Percentiles rank a stretch among this genome's conserved stretches.
These are phyloP conservation scores for Addax nasomaculatus DNA, from an alignment of 2,113 vertebrate genomes.

Conservation along the genomic window DNA sequence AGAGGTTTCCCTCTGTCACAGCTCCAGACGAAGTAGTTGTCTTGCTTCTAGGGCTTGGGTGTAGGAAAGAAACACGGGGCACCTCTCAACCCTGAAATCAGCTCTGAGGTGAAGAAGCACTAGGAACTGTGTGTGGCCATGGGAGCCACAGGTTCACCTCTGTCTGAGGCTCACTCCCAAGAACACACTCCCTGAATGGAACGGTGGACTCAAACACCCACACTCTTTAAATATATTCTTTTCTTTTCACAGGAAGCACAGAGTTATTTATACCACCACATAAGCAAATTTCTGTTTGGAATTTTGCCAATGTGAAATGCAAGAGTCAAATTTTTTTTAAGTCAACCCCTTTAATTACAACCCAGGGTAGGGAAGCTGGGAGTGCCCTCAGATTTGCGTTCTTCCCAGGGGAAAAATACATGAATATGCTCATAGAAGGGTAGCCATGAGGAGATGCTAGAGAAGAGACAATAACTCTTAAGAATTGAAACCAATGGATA, in stretches of 20 bases:
- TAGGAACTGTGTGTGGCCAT: too few relatives aligned
- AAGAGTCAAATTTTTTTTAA: background rate
- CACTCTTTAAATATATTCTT: background rate
- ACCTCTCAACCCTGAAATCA: background rate
- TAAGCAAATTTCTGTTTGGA: background rate
- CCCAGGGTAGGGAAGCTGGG: background rate
- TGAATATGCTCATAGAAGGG: background rate
- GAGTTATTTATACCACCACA: background rate
- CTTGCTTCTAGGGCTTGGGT: background rate
- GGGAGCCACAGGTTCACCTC: background rate
- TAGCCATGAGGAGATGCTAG: background rate
- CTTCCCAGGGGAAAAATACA: background rate
- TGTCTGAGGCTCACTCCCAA: background rate
- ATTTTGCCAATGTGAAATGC: background rate
- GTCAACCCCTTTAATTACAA: background rate
- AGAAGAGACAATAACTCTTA: background rate
- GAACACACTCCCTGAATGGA: background rate
- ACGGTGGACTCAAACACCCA: background rate
- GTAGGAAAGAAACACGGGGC: background rate
- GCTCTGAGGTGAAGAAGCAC: background rate
- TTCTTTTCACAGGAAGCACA: background rate
- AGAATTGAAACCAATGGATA: background rate
- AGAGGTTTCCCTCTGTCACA: background rate
- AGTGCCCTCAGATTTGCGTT: background rate
- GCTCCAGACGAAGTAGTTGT: background rate